Evolutionary conservation across 2,888 invertebrate genomes (phyloP).

Genomic region (Synergus umbraculus): DNA sequence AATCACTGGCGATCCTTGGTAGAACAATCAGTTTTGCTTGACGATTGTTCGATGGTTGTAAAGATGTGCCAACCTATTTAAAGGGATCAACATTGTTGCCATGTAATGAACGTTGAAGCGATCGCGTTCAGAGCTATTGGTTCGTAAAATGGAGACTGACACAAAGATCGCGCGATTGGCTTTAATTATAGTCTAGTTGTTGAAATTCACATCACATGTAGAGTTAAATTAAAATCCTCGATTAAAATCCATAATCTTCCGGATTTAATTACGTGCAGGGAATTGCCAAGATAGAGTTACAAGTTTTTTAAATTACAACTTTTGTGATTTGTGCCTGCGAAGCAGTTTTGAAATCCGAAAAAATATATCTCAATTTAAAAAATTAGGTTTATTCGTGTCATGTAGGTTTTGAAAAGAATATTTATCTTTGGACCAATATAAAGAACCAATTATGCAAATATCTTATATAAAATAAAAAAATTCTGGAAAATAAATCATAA

Average conservation of each 20-base stretch:
- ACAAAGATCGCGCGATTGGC: constrained; percentile 4
- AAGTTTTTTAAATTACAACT: background rate
- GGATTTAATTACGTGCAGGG: background rate
- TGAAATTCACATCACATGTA: constrained; percentile 21
- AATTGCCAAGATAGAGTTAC: background rate
- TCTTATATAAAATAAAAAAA: background rate
- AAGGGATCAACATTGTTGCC: constrained; percentile 22
- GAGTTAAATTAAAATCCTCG: background rate
- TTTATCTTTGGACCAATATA: constrained; percentile 7
- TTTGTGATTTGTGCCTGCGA: background rate
- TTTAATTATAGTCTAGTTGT: constrained; percentile 13
- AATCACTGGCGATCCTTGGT: constrained; percentile 19
- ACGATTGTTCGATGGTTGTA: constrained; percentile 1
- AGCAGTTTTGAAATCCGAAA: background rate
- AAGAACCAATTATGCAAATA: background rate
- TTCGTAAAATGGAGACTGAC: constrained; percentile 36
- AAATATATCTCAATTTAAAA: too few species aligned
- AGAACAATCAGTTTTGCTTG: background rate
- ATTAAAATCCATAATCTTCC: background rate
- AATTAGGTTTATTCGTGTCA: background rate
- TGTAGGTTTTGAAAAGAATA: background rate
- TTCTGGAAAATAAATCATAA: background rate
- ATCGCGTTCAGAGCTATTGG: constrained; percentile 29
- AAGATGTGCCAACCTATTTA: constrained; percentile 26
- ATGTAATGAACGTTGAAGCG: constrained; percentile 33